phyloP scores from a whole-genome alignment of 2,113 vertebrate genomes.

The Entelurus aequoreus region DNA sequence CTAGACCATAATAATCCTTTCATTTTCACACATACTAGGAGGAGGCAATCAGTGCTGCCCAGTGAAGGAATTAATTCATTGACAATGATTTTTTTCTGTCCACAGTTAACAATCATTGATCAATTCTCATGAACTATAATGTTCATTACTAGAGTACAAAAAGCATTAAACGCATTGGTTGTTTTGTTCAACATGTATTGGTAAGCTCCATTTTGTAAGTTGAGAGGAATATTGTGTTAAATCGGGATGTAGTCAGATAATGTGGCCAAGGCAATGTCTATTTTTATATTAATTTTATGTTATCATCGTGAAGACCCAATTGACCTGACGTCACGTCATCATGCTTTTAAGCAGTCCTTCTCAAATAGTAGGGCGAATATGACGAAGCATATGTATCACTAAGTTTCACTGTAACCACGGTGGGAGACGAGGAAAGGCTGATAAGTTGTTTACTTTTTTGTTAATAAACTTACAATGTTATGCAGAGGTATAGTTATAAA shows the following conservation, averaged over 20 bases:
- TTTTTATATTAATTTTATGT: slow-evolving; percentile 16
- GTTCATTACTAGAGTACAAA: neutral
- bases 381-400: too few relatives aligned
- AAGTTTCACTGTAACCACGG: too few relatives aligned
- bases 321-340: slow-evolving; percentile 25
- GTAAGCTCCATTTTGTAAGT: neutral
- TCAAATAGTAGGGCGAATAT: too few relatives aligned
- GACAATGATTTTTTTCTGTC: slow-evolving; percentile 30
- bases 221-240: neutral
- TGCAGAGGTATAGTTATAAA: too few relatives aligned
- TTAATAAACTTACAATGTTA: too few relatives aligned
- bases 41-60: slow-evolving; percentile 50
- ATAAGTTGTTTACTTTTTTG: too few relatives aligned
- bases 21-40: slow-evolving; percentile 55
- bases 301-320: slow-evolving; percentile 6
- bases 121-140: slow-evolving; percentile 6
- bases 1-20: slow-evolving; percentile 67
- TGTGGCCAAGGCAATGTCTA: neutral
- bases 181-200: neutral
- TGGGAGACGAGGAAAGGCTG: too few relatives aligned
- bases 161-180: neutral
- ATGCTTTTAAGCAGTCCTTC: neutral
- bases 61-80: slow-evolving; percentile 35
- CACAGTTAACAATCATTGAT: slow-evolving; percentile 26
- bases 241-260: neutral